phyloP scores from a whole-genome alignment of 2,797 vertebrate genomes.

The Hydrophis major region DNA sequence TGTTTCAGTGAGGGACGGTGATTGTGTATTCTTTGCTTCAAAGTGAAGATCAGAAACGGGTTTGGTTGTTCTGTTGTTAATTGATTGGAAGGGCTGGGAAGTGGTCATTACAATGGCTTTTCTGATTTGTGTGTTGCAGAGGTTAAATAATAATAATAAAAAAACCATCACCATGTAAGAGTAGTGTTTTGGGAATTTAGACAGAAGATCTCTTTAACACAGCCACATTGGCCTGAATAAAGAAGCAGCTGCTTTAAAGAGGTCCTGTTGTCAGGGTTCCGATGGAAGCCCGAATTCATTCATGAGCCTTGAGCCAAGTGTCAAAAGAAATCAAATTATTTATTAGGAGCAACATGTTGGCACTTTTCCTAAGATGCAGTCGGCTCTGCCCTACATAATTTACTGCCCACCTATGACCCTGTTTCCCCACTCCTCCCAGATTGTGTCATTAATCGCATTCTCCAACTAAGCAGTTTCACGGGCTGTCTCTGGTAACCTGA shows the following conservation, averaged over 20 bases:
- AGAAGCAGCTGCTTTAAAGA: background rate
- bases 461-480: too few species aligned
- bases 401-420: too few species aligned
- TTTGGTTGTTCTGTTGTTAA: background rate
- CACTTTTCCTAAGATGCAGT: too few species aligned
- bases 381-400: too few species aligned
- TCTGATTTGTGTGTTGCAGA: background rate
- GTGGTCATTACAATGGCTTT: background rate
- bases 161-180: background rate
- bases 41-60: fast-evolving
- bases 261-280: too few species aligned
- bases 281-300: too few species aligned
- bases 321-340: too few species aligned
- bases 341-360: too few species aligned
- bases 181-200: background rate
- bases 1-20: background rate
- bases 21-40: background rate
- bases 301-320: too few species aligned
- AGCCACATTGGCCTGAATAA: background rate
- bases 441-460: too few species aligned
- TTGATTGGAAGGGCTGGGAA: background rate
- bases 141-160: background rate
- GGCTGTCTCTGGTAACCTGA: too few species aligned
- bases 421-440: too few species aligned
- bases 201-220: background rate